Base-by-base conservation (phyloP, 2,888 invertebrate genomes). In the Monopis laevigella region DNA sequence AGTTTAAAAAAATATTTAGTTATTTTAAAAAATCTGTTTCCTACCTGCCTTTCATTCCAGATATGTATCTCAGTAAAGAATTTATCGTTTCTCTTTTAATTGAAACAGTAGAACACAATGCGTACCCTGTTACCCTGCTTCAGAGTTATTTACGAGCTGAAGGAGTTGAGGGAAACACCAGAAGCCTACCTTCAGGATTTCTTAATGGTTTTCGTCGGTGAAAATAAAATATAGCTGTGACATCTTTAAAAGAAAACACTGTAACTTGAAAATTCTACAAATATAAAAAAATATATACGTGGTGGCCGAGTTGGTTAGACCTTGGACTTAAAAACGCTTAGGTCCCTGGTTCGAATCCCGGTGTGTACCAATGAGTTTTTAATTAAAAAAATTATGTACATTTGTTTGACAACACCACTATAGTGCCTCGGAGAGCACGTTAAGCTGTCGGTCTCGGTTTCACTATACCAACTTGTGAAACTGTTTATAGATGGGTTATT, bases 191-290 rank as follows among this genome's bases (percentile, higher is more conserved):
- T 34, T 34, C 34, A 18, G 34, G 17, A 16, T 18, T 34, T 16
- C 34, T 34, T 34, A 34, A 34, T 34, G 34, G 34, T 18, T 18
- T 34, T 18, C 34, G 16, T 34, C 10, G 34, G 17, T 14, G 34
- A 16, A 34, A 34, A 34, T 34, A 34, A 34, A 16, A 34, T 34
- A 34, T 34, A 16, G 11, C 34, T 16, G 8, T 10, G 7, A 18
- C 34, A 16, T 17, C 5, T 16, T 16, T 29, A 8, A 8, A 29
- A 11, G 5, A 29, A 11, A 29, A 24, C 24, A 8, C 8, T 24
- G 5, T 24, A 24, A 24, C 6, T 24, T 24, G 8, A 5, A 24
- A 24, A 7, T 24, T 24, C 8, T 24, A 5, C 24, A 24, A 5
- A 8, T n/a, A n/a, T n/a, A n/a, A n/a, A n/a, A n/a, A n/a, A n/a